These are phyloP conservation scores for Drosophila paulistorum DNA, from an alignment of 1,140 invertebrate species.

Conservation along the genomic window DNA sequence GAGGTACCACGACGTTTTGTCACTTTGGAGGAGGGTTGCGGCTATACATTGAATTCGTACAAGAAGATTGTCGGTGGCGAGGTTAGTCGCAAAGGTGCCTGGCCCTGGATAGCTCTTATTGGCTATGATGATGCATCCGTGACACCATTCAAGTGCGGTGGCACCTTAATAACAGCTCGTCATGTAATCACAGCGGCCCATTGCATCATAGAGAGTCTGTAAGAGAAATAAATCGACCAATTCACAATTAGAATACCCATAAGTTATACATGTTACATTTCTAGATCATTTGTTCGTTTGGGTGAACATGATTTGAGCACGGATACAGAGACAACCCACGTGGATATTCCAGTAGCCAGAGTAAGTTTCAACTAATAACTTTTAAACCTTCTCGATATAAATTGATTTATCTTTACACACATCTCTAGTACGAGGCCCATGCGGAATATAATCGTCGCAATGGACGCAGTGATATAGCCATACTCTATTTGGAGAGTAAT, in stretches of 20 bases:
- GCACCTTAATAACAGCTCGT: constrained; percentile 74
- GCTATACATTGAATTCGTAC: constrained; percentile 62
- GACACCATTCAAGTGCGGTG: constrained; percentile 76
- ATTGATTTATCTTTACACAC: neutral
- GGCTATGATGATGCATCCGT: constrained; percentile 69
- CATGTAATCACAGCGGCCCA: constrained; percentile 79
- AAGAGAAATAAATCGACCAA: constrained; percentile 20
- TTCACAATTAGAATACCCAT: no score
- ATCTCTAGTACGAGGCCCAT: constrained; percentile 48
- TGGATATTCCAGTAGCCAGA: constrained; percentile 59
- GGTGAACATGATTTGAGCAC: constrained; percentile 76
- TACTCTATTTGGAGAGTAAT: constrained; percentile 68
- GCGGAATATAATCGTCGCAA: constrained; percentile 60
- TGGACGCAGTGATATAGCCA: constrained; percentile 72
- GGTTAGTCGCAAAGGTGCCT: constrained; percentile 76
- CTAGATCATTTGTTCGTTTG: constrained; percentile 65
- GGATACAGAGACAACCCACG: constrained; percentile 63
- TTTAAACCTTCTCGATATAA: no score
- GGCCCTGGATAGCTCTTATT: constrained; percentile 77
- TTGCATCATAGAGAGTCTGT: constrained; percentile 70
- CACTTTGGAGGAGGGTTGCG: constrained; percentile 78
- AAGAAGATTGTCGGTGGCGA: constrained; percentile 83
- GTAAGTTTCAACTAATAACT: constrained; percentile 22
- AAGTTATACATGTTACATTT: neutral
- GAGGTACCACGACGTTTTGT: constrained; percentile 62